These are phyloP conservation scores for Dinothrombium tinctorium DNA, from an alignment of 1,140 invertebrate species.

Conservation along the genomic window DNA sequence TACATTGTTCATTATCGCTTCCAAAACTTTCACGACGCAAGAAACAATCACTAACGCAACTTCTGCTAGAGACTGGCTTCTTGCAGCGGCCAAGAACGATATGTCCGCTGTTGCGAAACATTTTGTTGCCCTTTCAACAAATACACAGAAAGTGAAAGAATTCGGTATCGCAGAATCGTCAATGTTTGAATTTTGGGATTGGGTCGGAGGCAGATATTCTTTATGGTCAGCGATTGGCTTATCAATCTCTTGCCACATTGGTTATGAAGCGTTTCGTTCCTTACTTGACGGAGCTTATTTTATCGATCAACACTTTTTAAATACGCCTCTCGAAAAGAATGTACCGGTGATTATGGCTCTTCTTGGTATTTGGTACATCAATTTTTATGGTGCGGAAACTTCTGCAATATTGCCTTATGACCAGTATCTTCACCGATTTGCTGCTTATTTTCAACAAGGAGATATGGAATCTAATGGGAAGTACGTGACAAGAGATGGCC, in stretches of 20 bases:
- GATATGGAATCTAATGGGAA: constrained; percentile 99
- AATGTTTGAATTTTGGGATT: constrained; percentile 99
- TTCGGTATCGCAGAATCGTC: constrained; percentile 93
- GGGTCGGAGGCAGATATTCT: constrained; percentile 94
- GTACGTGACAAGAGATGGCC: constrained; percentile 43
- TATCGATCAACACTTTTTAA: constrained; percentile 82
- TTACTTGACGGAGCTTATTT: constrained; percentile 68
- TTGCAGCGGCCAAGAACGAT: constrained; percentile 61
- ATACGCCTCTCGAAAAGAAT: constrained; percentile 73
- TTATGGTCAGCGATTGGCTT: constrained; percentile 96
- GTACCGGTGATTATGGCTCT: constrained; percentile 86
- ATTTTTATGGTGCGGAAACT: constrained; percentile 84
- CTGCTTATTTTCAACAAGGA: constrained; percentile 98
- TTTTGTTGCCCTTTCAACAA: constrained; percentile 94
- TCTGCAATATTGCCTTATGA: constrained; percentile 92
- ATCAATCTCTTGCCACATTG: constrained; percentile 76
- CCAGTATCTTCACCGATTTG: constrained; percentile 90
- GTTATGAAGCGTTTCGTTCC: constrained; percentile 81
- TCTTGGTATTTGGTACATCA: constrained; percentile 85
- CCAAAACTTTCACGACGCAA: constrained; percentile 58
- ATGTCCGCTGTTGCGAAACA: constrained; percentile 69
- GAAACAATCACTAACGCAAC: constrained; percentile 98
- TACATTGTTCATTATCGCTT: constrained; percentile 90
- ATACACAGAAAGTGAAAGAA: constrained; percentile 65
- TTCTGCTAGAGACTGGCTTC: constrained; percentile 86